phyloP scores from a whole-genome alignment of 2,888 invertebrate species.

The Chirona hameri region DNA sequence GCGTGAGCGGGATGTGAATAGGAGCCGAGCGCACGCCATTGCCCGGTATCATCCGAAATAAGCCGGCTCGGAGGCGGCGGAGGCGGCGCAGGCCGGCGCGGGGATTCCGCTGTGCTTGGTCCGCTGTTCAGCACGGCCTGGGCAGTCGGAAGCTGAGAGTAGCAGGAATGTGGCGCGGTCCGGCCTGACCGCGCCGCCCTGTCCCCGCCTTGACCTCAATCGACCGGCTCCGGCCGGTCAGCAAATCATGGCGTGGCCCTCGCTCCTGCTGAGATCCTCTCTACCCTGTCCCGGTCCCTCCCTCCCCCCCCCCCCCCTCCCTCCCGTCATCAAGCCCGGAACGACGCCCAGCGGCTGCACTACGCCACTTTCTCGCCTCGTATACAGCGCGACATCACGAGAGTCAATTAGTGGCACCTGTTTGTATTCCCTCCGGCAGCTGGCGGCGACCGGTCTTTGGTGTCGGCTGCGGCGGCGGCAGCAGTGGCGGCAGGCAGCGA shows the following conservation, averaged over 20 bases:
- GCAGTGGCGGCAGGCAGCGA: no score
- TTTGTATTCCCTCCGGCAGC: no score
- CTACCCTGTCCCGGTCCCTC: background rate
- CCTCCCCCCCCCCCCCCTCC: background rate
- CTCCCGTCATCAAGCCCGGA: background rate
- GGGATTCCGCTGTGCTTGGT: no score
- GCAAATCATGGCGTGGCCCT: background rate
- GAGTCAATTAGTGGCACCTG: no score
- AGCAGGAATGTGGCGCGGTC: background rate
- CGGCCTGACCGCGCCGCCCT: background rate
- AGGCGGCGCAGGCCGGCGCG: background rate
- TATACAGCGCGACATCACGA: no score
- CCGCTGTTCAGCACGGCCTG: background rate
- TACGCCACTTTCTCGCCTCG: no score
- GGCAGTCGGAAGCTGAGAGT: background rate
- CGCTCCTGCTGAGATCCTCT: background rate
- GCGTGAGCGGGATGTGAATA: no score
- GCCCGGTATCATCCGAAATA: no score
- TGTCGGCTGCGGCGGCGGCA: no score
- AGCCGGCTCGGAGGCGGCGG: background rate
- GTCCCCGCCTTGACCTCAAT: slow-evolving; percentile 6
- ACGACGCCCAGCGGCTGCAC: no score
- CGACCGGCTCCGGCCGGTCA: background rate
- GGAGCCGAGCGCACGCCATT: no score
- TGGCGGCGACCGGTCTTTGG: no score